phyloP scores from a whole-genome alignment of 2,797 vertebrate genomes.

The Micromesistius poutassou region DNA sequence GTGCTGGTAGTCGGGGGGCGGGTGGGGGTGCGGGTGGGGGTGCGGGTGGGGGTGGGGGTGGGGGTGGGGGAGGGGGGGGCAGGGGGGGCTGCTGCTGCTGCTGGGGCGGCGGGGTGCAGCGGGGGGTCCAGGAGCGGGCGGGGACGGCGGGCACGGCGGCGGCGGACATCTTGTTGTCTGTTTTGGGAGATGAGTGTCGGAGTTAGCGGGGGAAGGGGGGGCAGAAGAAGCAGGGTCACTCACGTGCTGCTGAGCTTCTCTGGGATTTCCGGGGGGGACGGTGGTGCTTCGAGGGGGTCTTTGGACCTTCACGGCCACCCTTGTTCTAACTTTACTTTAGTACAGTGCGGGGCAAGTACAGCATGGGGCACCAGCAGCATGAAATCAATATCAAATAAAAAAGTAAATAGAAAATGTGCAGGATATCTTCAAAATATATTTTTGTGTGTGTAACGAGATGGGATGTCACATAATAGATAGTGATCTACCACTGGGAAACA shows the following conservation, averaged over 20 bases:
- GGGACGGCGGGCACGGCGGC: conserved; percentile 61
- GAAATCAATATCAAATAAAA: background rate
- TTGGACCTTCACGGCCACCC: background rate
- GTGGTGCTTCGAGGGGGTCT: background rate
- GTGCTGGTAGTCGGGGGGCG: conserved; percentile 88
- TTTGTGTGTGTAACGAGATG: background rate
- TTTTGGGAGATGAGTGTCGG: background rate
- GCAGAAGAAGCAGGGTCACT: background rate
- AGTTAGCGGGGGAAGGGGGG: background rate
- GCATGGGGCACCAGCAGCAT: background rate
- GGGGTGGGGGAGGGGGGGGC: conserved; percentile 71
- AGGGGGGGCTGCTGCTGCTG: conserved; percentile 66
- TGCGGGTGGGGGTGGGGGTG: conserved; percentile 70
- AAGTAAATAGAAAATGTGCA: background rate
- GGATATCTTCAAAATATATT: background rate
- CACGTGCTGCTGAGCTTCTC: background rate
- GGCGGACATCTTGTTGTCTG: conserved; percentile 84
- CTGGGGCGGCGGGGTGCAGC: conserved; percentile 77
- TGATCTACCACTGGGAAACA: background rate
- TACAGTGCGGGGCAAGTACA: background rate
- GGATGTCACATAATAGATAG: background rate
- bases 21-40: conserved; percentile 64
- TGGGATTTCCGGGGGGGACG: background rate
- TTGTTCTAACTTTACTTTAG: background rate
- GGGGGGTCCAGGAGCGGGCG: conserved; percentile 81